Base-by-base conservation (phyloP, 2,888 invertebrate species). In the Notodromas monacha region DNA sequence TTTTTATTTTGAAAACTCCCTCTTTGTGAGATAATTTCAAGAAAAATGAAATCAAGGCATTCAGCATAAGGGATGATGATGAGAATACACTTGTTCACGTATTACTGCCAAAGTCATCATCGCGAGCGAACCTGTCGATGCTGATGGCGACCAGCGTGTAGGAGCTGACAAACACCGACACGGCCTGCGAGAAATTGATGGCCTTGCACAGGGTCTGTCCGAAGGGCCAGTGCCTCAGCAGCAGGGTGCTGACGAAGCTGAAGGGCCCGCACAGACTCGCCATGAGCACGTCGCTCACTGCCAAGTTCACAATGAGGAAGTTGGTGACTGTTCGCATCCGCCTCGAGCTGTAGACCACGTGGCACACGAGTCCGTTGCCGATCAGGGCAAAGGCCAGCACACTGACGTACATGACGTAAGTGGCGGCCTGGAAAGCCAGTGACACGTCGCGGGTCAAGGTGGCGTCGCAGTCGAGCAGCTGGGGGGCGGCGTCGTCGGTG, bases 251-350 rank as follows among this genome's bases (percentile, higher is more conserved):
- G 14, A 77, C 62, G 42, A 74, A 77, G 2, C 76, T 69, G 43
- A 79, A 79, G 3, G 81, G 81, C 36, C 84, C 68, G 49, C 84
- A 81, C 42, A 84, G 68, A 14, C 74, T 44, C 1, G 77, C 70
- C 66, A 84, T 77, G 33, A 81, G 51, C 35, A 84, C 65, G 46
- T 84, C 84, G 26, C 81, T 74, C 26, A 77, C 57, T 1, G 81
- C 77, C 37, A 84, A 54, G 38, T 54, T 53, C 44, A 72, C 68
- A 43, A 84, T 74, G 48, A 81, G 79, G 49, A 63, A 74, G 49
- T 84, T 84, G 26, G 81, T 81, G 3, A 81, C 76, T 0, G 77
- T 79, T 41, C 70, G 61, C 77, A 81, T 79, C 26, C 72, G 59
- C 1, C 72, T 68, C 10, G 68, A 68, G 3, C 65, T 63, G 37